Base-by-base conservation (phyloP, 2,113 vertebrate genomes). In the Microtus richardsoni region DNA sequence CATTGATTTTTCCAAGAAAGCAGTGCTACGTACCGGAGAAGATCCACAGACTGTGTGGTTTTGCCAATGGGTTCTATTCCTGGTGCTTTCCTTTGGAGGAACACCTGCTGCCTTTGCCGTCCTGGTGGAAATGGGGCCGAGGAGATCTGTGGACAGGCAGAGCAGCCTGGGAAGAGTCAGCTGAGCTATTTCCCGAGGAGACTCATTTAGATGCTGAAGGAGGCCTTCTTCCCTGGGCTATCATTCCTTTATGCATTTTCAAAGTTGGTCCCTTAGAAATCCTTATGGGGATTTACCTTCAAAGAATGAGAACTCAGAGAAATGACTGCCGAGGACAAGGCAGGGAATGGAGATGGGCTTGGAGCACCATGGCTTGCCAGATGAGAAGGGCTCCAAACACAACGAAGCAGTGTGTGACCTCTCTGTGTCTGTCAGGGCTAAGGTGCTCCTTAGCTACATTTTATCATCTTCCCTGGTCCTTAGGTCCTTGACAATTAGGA, bases 231-330 rank as follows among this genome's bases (percentile, higher is more conserved):
- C 10, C 52, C 96, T 44, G 86, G 68, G 91, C 62, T 74, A 13
- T 22, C 19, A 60, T 41, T 96, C 79, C 41, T 12, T 26, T 78
- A 39, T 83, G 12, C n/a, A 85, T 62, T 41, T 36, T 75, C 39
- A 74, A 5, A 44, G n/a, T 96, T 96, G 86, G 52, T 44, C 68
- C 93, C 36, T 86, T 7, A 79, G 19, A 28, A 36, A 93, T 88
- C 49, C 73, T 88, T 6, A 41, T 91, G 60, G 75, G 94, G 93
- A 83, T 19, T 78, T 44, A 58, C 85, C 58, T 10, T 91, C 77
- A 7, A 60, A 39, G 94, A 39, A 17, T 49, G 36, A 97, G 49
- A 21, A 12, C 21, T 41, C 17, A 47, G 71, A 92, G 97, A 96
- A 78, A 90, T 80, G 93, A 91, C 91, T 17, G 93, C 93, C 7